phyloP scores from a whole-genome alignment of 2,888 invertebrate genomes.

The Plemyria rubiginata region DNA sequence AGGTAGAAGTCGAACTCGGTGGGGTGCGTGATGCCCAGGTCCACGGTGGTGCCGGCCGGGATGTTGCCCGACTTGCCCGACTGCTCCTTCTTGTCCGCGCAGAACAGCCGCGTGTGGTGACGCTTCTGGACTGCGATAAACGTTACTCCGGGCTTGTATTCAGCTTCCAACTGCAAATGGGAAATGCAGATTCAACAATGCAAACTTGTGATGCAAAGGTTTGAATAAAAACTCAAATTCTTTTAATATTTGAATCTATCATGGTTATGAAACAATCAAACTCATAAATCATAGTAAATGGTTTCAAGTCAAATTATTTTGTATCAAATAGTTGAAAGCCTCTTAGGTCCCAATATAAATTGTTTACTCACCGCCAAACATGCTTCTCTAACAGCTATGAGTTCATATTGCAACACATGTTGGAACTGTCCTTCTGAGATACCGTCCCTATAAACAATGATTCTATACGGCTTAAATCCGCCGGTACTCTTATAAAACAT shows the following conservation, averaged over 20 bases:
- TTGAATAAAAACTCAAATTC: background rate
- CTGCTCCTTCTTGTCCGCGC: constrained; percentile 99
- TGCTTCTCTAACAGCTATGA: constrained; percentile 98
- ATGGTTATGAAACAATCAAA: too few species aligned
- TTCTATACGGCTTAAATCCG: constrained; percentile 99
- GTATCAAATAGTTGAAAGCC: too few species aligned
- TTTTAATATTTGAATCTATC: too few species aligned
- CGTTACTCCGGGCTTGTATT: constrained; percentile 99
- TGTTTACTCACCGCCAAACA: constrained; percentile 87
- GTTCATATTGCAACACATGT: constrained; percentile 97
- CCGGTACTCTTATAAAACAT: constrained; percentile 99
- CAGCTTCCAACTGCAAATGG: constrained; percentile 91
- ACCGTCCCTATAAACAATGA: constrained; percentile 99
- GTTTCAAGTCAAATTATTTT: too few species aligned
- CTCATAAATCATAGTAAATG: too few species aligned
- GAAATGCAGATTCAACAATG: background rate
- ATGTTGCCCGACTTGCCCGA: constrained; percentile 99
- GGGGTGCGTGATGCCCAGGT: constrained; percentile 99
- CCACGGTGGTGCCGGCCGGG: constrained; percentile 99
- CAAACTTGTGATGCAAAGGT: background rate
- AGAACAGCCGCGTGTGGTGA: constrained; percentile 99
- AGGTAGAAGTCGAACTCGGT: constrained; percentile 99
- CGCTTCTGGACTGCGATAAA: constrained; percentile 99
- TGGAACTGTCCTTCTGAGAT: constrained; percentile 99
- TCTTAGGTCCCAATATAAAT: background rate